Evolutionary conservation across 2,797 vertebrate species (phyloP).

Genomic region (Phrynocephalus vlangalii): DNA sequence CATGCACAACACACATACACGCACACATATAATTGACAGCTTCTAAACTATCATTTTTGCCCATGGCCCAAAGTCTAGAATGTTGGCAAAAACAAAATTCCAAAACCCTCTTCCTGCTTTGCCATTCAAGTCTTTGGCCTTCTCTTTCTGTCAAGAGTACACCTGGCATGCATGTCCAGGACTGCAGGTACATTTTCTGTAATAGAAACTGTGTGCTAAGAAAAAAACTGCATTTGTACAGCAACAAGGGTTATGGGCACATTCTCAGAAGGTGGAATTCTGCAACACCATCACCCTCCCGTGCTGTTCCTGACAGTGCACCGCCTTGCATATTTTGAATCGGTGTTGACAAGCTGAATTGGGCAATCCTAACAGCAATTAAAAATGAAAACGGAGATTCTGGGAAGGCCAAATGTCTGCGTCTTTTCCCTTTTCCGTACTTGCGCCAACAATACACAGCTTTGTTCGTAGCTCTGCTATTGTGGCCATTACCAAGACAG

Average conservation of each 20-base stretch:
- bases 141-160: neutral
- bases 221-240: neutral
- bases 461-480: neutral
- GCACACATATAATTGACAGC: no score
- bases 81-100: no score
- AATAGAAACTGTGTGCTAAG: neutral
- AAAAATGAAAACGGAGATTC: no score
- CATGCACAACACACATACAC: no score
- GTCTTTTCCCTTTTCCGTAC: neutral
- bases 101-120: no score
- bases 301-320: no score
- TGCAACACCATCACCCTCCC: neutral
- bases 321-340: no score
- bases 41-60: neutral
- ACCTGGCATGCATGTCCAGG: neutral
- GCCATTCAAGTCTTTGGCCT: no score
- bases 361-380: no score
- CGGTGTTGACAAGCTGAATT: no score
- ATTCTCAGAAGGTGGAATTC: neutral
- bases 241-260: neutral
- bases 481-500: neutral
- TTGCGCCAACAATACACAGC: neutral
- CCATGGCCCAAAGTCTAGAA: no score
- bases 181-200: neutral
- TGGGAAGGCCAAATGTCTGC: no score